These are phyloP conservation scores for Morinoia aosen DNA, from an alignment of 2,888 invertebrate genomes.

Conservation along the genomic window DNA sequence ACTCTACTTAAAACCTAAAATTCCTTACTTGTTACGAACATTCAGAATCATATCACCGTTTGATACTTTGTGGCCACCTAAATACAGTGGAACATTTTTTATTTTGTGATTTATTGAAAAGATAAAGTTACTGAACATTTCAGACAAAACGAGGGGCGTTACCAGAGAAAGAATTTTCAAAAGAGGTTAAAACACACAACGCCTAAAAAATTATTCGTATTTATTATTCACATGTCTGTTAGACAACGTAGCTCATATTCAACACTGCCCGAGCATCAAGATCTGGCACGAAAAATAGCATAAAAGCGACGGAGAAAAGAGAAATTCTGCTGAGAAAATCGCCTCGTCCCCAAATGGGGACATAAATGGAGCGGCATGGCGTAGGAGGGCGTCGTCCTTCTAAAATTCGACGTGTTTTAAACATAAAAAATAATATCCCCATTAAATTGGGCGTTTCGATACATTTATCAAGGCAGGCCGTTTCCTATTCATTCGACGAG, in stretches of 20 bases:
- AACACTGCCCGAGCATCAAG: not conserved
- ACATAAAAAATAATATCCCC: constrained; percentile 5
- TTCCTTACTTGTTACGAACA: too few species aligned
- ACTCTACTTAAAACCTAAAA: too few species aligned
- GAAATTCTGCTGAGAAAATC: not conserved
- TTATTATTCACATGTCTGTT: not conserved
- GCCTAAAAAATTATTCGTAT: not conserved
- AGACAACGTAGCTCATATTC: not conserved
- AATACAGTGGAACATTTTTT: too few species aligned
- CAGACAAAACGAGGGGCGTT: not conserved
- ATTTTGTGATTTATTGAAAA: too few species aligned
- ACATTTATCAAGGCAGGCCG: not conserved
- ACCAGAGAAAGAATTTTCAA: not conserved
- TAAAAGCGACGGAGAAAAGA: not conserved
- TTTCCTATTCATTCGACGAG: constrained; percentile 16
- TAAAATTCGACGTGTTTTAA: not conserved
- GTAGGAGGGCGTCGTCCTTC: not conserved
- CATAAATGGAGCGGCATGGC: not conserved
- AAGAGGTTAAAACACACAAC: not conserved
- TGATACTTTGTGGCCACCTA: too few species aligned
- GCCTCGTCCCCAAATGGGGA: not conserved
- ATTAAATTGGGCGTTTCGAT: not conserved
- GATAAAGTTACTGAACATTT: not conserved
- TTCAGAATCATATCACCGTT: too few species aligned
- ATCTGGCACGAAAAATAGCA: not conserved